Conservation (phyloP, 2,113 vertebrate genomes). For the Galbula dea region DNA sequence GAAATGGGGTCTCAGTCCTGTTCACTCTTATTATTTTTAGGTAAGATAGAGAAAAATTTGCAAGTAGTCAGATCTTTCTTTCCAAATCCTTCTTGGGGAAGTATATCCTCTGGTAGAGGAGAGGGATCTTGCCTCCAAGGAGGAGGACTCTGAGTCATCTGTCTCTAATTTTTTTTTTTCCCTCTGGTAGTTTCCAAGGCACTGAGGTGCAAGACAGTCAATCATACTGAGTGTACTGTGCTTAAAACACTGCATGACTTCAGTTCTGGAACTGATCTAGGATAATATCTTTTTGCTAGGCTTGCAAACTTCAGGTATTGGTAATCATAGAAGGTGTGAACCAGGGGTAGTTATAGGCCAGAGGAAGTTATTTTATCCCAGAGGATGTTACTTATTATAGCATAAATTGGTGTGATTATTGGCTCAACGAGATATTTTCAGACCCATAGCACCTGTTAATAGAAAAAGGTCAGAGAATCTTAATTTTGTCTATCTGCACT, state of each 20-base stretch:
- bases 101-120: background rate
- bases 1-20: background rate
- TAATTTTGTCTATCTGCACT: background rate
- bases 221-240: background rate
- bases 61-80: background rate
- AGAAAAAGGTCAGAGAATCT: background rate
- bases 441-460: background rate
- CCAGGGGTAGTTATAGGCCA: background rate
- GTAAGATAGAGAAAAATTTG: background rate
- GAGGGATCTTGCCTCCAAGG: background rate
- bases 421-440: background rate
- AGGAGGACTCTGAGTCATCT: background rate
- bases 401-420: background rate
- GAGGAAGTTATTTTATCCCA: background rate
- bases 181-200: background rate
- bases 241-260: background rate
- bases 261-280: background rate
- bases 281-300: background rate
- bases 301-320: background rate
- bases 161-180: background rate
- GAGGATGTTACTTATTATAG: background rate
- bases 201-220: background rate
- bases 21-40: background rate
- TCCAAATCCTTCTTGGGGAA: background rate
- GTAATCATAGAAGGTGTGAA: accelerated